A percentile compares a stretch with the other conserved stretches of the same genome.
Evolutionary conservation across 2,888 invertebrate species (phyloP).

Genomic region (Agrochola litura): DNA sequence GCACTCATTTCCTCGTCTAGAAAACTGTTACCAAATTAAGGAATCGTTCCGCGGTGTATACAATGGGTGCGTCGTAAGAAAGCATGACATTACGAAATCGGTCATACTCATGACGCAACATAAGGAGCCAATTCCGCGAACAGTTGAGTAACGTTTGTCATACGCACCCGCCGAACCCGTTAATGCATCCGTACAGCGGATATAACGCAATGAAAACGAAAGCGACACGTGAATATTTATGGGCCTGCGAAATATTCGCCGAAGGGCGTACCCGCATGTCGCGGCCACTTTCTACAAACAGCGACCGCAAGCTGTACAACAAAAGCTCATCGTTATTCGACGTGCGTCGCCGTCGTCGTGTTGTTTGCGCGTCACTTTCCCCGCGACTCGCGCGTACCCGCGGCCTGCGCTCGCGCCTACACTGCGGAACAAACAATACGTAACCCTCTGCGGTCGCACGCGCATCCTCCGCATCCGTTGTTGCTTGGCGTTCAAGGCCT

Average conservation of each 20-base stretch:
- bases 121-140: conserved; percentile 77
- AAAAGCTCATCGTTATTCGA: conserved; percentile 89
- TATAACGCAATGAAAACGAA: conserved; percentile 88
- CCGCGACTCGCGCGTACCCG: conserved; percentile 68
- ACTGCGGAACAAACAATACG: conserved; percentile 76
- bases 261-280: conserved; percentile 89
- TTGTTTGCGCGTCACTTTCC: conserved; percentile 85
- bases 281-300: conserved; percentile 88
- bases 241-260: conserved; percentile 88
- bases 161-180: conserved; percentile 75
- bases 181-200: conserved; percentile 75
- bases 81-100: conserved; percentile 79
- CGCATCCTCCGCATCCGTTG: conserved; percentile 80
- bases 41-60: conserved; percentile 61
- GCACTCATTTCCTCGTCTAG: conserved; percentile 50
- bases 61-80: conserved; percentile 70
- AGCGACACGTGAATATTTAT: conserved; percentile 87
- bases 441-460: conserved; percentile 80
- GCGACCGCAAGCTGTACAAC: conserved; percentile 74
- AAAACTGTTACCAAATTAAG: conserved; percentile 54
- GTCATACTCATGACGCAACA: conserved; percentile 79
- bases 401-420: conserved; percentile 57
- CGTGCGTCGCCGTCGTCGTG: conserved; percentile 75
- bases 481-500: conserved; percentile 78
- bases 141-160: conserved; percentile 86